phyloP scores from a whole-genome alignment of 2,113 vertebrate species.

The Zingel zingel region DNA sequence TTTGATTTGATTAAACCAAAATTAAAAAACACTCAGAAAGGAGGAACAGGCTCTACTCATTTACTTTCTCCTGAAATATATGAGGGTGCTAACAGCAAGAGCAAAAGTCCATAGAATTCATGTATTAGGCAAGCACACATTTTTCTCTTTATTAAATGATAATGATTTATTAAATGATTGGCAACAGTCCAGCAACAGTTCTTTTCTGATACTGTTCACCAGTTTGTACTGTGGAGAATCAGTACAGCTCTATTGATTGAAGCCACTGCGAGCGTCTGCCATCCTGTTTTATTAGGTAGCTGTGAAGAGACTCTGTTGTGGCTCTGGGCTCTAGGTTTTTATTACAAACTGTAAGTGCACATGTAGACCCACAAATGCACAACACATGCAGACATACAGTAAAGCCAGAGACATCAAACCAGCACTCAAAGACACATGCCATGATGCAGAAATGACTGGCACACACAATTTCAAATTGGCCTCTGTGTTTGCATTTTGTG shows the following conservation, averaged over 20 bases:
- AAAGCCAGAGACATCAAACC: not conserved
- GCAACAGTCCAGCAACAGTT: not conserved
- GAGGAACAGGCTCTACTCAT: not conserved
- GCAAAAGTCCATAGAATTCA: not conserved
- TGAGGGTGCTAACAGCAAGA: not conserved
- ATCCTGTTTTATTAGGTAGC: conserved; percentile 65
- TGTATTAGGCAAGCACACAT: not conserved
- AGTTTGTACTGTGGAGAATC: not conserved
- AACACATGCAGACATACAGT: conserved; percentile 13
- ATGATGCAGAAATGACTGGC: conserved; percentile 8
- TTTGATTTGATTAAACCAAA: not conserved
- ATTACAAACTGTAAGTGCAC: conserved; percentile 23
- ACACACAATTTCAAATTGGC: conserved; percentile 35
- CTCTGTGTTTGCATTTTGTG: not conserved
- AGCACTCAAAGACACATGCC: not conserved
- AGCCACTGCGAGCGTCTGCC: conserved; percentile 36
- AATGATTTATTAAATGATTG: not conserved
- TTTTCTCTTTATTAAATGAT: not conserved
- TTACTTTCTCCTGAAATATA: conserved; percentile 10
- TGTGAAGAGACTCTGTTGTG: conserved; percentile 56
- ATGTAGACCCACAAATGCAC: conserved; percentile 22
- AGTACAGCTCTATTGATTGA: not conserved
- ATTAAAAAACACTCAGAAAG: not conserved
- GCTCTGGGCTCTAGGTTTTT: conserved; percentile 45
- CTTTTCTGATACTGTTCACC: not conserved